A percentile compares a stretch with the other conserved stretches of the same genome.
Evolutionary conservation across 2,888 invertebrate species (phyloP).

Genomic region (Scrobipalpa atriplicella): DNA sequence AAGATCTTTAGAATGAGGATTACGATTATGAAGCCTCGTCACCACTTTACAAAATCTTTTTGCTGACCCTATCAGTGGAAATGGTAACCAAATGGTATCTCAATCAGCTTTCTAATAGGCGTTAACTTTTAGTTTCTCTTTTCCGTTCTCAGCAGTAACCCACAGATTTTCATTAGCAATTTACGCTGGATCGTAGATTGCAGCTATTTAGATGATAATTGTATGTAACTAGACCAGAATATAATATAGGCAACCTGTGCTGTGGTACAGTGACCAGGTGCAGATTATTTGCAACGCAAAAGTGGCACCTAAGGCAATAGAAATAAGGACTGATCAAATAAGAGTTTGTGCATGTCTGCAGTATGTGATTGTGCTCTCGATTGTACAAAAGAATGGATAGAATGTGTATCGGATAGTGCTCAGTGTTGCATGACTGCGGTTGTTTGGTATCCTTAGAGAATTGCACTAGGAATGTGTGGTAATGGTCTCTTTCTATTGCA

Average conservation of each 20-base stretch:
- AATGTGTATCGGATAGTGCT: slow-evolving; percentile 9
- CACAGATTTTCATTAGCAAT: slow-evolving; percentile 7
- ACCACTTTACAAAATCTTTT: too few species aligned
- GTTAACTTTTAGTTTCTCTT: too few species aligned
- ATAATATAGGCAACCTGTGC: slow-evolving; percentile 6
- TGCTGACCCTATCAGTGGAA: too few species aligned
- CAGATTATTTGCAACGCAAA: background rate
- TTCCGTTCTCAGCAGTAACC: background rate
- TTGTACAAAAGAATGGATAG: slow-evolving; percentile 8
- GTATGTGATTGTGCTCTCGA: background rate
- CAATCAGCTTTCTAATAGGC: too few species aligned
- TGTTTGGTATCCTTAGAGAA: slow-evolving; percentile 9
- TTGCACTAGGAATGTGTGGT: background rate
- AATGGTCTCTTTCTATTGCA: slow-evolving; percentile 1
- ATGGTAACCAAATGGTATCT: too few species aligned
- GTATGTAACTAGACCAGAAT: background rate
- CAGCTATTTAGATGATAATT: slow-evolving; percentile 8
- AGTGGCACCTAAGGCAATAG: background rate
- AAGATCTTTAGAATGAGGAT: too few species aligned
- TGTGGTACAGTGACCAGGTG: background rate
- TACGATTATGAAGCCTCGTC: too few species aligned
- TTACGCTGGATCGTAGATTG: background rate
- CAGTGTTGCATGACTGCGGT: slow-evolving; percentile 2
- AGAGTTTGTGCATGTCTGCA: background rate
- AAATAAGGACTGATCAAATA: background rate